phyloP scores from a whole-genome alignment of 2,797 vertebrate species.

The Cyclopterus lumpus region DNA sequence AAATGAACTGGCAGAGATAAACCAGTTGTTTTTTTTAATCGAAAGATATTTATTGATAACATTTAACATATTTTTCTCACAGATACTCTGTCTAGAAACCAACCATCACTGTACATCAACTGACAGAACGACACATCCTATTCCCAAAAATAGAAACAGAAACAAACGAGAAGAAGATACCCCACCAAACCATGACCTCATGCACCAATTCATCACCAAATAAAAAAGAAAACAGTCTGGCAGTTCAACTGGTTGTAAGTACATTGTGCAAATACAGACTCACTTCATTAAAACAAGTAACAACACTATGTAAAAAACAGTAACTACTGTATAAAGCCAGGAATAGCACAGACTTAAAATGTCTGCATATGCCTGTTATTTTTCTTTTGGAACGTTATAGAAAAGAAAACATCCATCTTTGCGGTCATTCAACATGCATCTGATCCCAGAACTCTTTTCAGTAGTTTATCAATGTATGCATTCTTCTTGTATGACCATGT shows the following conservation, averaged over 20 bases:
- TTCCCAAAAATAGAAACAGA: conserved; percentile 68
- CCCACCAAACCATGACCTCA: conserved; percentile 80
- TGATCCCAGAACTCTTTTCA: conserved; percentile 62
- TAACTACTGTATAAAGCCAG: conserved; percentile 72
- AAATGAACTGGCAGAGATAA: conserved; percentile 4
- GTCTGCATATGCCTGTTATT: conserved; percentile 54
- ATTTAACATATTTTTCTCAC: conserved; percentile 84
- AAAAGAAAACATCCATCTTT: conserved; percentile 80
- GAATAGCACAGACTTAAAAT: conserved; percentile 71
- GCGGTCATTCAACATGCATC: conserved; percentile 90
- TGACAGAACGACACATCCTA: conserved; percentile 78
- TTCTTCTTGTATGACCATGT: conserved; percentile 34
- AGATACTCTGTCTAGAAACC: conserved; percentile 84
- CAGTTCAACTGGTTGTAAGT: conserved; percentile 77
- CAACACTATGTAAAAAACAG: conserved; percentile 79
- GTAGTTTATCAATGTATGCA: conserved; percentile 23
- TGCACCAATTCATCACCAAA: conserved; percentile 80
- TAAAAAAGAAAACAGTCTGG: conserved; percentile 48
- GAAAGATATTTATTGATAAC: conserved; percentile 81
- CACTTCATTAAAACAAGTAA: conserved; percentile 75
- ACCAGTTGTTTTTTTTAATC: conserved; percentile 51
- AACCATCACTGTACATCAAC: conserved; percentile 88
- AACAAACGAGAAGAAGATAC: conserved; percentile 71
- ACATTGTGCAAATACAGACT: conserved; percentile 78
- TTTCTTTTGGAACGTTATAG: conserved; percentile 67